Percentiles rank a stretch among this genome's conserved stretches.
Conservation (phyloP, 64 coral and sea anemone species). For the Dendrophyllia cribrosa region DNA sequence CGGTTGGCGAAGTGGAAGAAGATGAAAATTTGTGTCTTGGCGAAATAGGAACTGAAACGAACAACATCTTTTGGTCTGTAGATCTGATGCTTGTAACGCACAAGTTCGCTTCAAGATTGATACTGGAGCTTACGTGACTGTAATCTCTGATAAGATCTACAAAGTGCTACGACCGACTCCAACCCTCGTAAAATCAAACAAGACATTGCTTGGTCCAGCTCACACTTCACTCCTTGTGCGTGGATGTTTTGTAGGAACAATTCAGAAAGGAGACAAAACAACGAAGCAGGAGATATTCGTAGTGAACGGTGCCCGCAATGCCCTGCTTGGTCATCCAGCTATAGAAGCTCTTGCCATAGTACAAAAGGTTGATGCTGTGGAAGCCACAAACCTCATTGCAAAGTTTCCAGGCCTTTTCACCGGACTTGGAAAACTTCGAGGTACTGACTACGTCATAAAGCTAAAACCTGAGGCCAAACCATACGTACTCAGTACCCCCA, state of each 20-base stretch:
- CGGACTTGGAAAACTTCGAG: slow-evolving; percentile 1
- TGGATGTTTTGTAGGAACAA: not conserved
- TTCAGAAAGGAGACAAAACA: not conserved
- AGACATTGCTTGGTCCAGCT: not conserved
- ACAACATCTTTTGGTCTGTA: slow-evolving; percentile 3
- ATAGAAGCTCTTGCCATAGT: not conserved
- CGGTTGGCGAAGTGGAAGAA: not conserved
- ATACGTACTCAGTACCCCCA: not conserved
- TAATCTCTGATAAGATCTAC: not conserved
- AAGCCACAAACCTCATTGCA: not conserved
- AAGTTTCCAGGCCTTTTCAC: not conserved
- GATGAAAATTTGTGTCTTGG: slow-evolving; percentile 11
- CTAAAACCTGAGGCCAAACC: not conserved
- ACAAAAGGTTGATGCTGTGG: not conserved
- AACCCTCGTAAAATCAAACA: not conserved
- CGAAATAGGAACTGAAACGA: not conserved
- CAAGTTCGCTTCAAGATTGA: not conserved
- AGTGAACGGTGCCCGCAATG: not conserved
- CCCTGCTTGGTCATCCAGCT: not conserved
- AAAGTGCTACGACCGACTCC: not conserved
- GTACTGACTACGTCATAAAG: not conserved
- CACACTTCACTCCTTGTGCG: not conserved
- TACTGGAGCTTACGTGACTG: not conserved
- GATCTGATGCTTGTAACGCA: not conserved
- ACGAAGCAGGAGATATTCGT: not conserved